These are phyloP conservation scores for Chaenogobius annularis DNA, from an alignment of 2,113 vertebrate species.

Conservation along the genomic window DNA sequence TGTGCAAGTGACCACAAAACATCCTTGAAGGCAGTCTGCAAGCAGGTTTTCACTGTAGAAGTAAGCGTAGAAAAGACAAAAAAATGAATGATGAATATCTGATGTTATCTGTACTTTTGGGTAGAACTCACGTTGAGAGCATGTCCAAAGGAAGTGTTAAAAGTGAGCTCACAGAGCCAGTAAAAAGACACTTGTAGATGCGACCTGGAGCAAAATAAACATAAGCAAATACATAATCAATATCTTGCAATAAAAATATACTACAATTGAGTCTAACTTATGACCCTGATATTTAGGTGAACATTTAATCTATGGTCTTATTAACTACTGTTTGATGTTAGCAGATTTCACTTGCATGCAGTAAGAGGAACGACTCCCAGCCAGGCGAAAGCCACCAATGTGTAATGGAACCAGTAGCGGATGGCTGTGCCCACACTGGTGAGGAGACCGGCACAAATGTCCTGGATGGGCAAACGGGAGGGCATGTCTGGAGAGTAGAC, in stretches of 20 bases:
- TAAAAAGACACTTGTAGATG: conserved; percentile 99
- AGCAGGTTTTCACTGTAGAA: conserved; percentile 92
- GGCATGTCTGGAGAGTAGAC: conserved; percentile 99
- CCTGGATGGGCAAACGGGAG: conserved; percentile 96
- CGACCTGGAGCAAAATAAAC: conserved; percentile 79
- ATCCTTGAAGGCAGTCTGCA: conserved; percentile 97
- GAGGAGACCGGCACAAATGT: conserved; percentile 97
- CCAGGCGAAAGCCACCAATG: conserved; percentile 99
- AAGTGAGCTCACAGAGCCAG: conserved; percentile 99
- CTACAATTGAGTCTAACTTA: not conserved
- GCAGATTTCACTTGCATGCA: conserved; percentile 86
- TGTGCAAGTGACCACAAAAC: conserved; percentile 97
- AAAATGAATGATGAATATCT: not conserved
- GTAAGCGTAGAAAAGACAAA: conserved; percentile 26
- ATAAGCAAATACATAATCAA: not conserved
- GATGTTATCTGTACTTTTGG: not conserved
- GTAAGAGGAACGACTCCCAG: conserved; percentile 98
- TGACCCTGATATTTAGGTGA: not conserved
- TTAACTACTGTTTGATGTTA: not conserved
- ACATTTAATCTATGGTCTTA: not conserved
- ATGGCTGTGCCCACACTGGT: conserved; percentile 99
- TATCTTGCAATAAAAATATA: not conserved
- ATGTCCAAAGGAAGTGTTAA: conserved; percentile 98
- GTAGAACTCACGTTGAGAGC: conserved; percentile 91
- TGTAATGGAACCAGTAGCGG: conserved; percentile 99